Evolutionary conservation across 2,113 vertebrate genomes (phyloP).

Genomic region (Cynopterus brachyotis): DNA sequence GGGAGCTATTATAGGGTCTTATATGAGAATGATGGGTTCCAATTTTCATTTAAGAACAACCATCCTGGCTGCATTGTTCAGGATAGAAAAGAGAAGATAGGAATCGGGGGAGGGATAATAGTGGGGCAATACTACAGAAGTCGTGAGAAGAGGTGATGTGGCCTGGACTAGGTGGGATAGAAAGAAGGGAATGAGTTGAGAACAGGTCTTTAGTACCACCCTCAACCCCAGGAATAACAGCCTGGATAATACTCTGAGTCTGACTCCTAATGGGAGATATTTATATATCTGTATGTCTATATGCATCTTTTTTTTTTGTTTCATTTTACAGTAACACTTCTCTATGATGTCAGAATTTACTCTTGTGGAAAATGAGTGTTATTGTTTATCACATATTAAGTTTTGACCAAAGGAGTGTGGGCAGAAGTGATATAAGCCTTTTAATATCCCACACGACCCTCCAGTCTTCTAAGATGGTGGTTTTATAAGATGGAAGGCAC

Average conservation of each 20-base stretch:
- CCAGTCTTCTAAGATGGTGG: neutral
- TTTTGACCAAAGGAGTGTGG: neutral
- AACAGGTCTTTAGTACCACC: neutral
- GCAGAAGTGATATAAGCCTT: neutral
- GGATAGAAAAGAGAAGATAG: neutral
- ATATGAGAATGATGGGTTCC: accelerated
- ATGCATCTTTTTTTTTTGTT: neutral
- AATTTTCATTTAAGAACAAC: neutral
- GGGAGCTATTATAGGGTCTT: neutral
- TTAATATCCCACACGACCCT: neutral
- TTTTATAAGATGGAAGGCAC: neutral
- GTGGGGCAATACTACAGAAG: neutral
- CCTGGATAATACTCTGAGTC: neutral
- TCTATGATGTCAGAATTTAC: neutral
- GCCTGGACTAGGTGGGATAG: neutral
- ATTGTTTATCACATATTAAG: neutral
- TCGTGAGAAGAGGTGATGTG: too few species aligned
- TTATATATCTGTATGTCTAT: too few species aligned
- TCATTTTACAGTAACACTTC: neutral
- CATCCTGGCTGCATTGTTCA: neutral
- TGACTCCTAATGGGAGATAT: neutral
- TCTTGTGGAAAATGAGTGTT: neutral
- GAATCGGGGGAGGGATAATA: neutral
- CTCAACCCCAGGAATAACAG: neutral
- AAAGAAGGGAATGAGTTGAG: neutral